A percentile compares a stretch with the other conserved stretches of the same genome.
These are phyloP conservation scores for Anseranas semipalmata DNA, from an alignment of 2,113 vertebrate species.

Conservation along the genomic window DNA sequence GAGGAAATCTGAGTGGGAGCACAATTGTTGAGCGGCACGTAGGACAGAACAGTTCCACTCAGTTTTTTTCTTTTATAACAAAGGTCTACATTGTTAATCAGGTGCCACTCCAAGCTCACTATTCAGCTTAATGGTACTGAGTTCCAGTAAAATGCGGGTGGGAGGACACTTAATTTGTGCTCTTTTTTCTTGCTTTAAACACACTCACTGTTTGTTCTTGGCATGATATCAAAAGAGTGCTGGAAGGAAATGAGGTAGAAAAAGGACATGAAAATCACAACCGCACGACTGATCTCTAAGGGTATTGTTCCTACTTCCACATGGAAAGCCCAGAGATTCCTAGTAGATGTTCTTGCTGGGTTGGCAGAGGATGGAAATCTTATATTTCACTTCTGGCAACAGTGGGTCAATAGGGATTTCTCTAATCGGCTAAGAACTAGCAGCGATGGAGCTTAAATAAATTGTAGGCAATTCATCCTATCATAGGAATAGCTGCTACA, in stretches of 20 bases:
- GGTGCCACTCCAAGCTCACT: background rate
- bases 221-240: conserved; percentile 33
- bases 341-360: background rate
- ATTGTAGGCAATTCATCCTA: background rate
- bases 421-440: background rate
- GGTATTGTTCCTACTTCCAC: conserved; percentile 10
- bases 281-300: background rate
- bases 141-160: conserved; percentile 48
- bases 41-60: background rate
- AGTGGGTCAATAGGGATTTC: background rate
- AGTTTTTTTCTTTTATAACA: background rate
- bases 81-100: conserved; percentile 19
- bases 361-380: background rate
- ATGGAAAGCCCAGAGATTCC: background rate
- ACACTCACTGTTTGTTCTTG: conserved; percentile 44
- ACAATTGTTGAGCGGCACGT: background rate
- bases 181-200: background rate
- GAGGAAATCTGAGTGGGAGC: background rate
- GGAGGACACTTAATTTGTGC: conserved; percentile 37
- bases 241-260: conserved; percentile 56
- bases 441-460: background rate
- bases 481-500: background rate
- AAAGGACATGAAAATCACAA: conserved; percentile 25
- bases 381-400: background rate
- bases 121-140: background rate